phyloP scores from a whole-genome alignment of 2,888 invertebrate species.

The Aricia artaxerxes region DNA sequence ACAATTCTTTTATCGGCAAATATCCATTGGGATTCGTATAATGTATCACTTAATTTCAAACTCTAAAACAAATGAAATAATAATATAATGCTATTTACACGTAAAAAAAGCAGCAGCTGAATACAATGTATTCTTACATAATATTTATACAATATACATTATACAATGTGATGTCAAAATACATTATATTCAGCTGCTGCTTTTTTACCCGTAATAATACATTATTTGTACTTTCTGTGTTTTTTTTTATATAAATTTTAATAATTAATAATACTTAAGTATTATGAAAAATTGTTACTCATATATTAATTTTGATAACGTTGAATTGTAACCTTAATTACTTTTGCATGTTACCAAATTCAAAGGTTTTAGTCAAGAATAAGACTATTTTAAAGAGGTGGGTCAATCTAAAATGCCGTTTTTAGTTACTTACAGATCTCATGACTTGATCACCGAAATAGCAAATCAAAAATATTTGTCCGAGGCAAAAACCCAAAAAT shows the following conservation, averaged over 20 bases:
- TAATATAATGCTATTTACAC: too few relatives aligned
- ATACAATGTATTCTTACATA: not conserved
- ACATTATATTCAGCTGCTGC: not conserved
- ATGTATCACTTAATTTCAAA: constrained; percentile 50
- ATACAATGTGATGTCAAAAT: not conserved
- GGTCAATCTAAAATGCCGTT: not conserved
- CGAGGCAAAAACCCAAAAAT: constrained; percentile 50
- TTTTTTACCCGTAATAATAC: not conserved
- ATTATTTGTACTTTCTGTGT: too few relatives aligned
- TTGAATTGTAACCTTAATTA: too few relatives aligned
- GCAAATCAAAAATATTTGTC: constrained; percentile 58
- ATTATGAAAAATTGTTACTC: too few relatives aligned
- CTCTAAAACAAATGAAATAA: constrained; percentile 48
- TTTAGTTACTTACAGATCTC: constrained; percentile 50
- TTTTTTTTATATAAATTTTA: too few relatives aligned
- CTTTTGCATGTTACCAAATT: too few relatives aligned
- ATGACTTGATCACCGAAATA: constrained; percentile 58
- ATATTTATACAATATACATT: too few relatives aligned
- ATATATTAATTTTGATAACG: too few relatives aligned
- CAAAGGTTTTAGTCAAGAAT: too few relatives aligned
- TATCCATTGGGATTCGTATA: constrained; percentile 57
- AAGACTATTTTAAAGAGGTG: too few relatives aligned
- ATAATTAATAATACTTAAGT: too few relatives aligned
- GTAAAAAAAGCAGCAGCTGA: not conserved
- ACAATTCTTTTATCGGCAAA: constrained; percentile 46